phyloP scores from a whole-genome alignment of 2,797 vertebrate genomes.

The Pagetopsis macropterus region DNA sequence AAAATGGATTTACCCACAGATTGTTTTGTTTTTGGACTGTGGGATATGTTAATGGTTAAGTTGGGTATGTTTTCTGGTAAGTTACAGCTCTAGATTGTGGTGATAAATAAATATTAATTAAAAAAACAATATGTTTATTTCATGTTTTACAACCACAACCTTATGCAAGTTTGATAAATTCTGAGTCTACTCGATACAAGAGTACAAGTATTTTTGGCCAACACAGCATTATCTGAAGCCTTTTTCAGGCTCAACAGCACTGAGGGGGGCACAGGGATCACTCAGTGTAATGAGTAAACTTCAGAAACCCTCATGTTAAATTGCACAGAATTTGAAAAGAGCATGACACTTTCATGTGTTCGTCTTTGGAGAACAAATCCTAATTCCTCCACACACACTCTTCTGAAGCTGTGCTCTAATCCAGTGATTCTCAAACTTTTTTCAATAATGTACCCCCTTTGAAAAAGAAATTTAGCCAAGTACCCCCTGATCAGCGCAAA shows the following conservation, averaged over 20 bases:
- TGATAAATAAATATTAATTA: background rate
- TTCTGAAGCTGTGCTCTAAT: slow-evolving; percentile 39
- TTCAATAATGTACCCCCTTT: too few species aligned
- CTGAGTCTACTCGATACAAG: background rate
- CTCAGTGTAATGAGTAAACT: slow-evolving; percentile 7
- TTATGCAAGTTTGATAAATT: slow-evolving; percentile 12
- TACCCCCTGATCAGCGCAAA: too few species aligned
- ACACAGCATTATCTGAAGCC: slow-evolving; percentile 1
- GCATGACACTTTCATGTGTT: slow-evolving; percentile 49
- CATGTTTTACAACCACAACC: background rate
- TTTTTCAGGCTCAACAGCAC: slow-evolving; percentile 13
- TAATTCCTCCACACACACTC: slow-evolving; percentile 3
- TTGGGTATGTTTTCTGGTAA: background rate
- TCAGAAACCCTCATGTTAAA: slow-evolving; percentile 16
- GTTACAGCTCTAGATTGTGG: background rate
- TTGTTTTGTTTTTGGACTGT: background rate
- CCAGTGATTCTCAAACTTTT: background rate
- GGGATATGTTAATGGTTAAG: background rate
- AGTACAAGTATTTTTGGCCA: slow-evolving; percentile 13
- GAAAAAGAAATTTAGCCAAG: too few species aligned
- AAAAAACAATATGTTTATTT: background rate
- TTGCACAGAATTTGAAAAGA: slow-evolving; percentile 19
- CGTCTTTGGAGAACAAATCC: slow-evolving; percentile 34
- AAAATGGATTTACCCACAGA: too few species aligned
- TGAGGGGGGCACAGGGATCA: background rate